Evolutionary conservation across 2,113 vertebrate species (phyloP).

Genomic region (Malaclemys terrapin): DNA sequence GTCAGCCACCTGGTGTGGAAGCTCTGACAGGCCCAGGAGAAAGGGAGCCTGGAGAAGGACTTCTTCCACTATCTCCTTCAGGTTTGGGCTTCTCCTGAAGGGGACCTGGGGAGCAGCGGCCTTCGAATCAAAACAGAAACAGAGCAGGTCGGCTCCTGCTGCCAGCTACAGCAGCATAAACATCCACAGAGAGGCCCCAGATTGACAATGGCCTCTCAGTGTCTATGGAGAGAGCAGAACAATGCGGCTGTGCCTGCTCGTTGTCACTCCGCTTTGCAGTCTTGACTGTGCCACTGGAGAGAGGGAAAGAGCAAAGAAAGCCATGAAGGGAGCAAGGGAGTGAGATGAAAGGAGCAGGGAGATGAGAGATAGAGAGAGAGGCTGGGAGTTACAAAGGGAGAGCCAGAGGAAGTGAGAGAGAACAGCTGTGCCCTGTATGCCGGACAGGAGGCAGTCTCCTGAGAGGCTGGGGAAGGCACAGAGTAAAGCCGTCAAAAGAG

Average conservation of each 20-base stretch:
- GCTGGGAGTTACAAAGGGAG: not conserved
- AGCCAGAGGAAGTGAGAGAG: not conserved
- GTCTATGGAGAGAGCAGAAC: not conserved
- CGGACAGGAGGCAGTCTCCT: not conserved
- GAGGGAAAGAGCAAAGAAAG: not conserved
- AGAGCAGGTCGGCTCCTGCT: not conserved
- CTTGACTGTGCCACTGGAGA: not conserved
- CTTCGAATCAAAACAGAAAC: not conserved
- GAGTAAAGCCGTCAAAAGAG: not conserved
- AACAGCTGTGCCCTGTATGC: not conserved
- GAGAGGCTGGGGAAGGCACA: not conserved
- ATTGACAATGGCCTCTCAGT: not conserved
- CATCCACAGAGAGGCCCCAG: not conserved
- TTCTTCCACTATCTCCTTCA: not conserved
- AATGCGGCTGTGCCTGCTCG: not conserved
- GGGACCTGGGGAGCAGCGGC: not conserved
- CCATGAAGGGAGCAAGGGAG: not conserved
- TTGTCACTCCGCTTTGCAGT: not conserved
- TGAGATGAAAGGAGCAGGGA: not conserved
- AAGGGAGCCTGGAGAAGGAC: not conserved
- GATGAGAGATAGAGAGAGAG: rapidly evolving
- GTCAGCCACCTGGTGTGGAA: not conserved
- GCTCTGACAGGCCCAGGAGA: rapidly evolving
- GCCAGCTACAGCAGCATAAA: rapidly evolving
- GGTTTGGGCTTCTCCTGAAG: not conserved